Base-by-base conservation (phyloP, 2,888 invertebrate species). In the Drosophila gaucha region DNA sequence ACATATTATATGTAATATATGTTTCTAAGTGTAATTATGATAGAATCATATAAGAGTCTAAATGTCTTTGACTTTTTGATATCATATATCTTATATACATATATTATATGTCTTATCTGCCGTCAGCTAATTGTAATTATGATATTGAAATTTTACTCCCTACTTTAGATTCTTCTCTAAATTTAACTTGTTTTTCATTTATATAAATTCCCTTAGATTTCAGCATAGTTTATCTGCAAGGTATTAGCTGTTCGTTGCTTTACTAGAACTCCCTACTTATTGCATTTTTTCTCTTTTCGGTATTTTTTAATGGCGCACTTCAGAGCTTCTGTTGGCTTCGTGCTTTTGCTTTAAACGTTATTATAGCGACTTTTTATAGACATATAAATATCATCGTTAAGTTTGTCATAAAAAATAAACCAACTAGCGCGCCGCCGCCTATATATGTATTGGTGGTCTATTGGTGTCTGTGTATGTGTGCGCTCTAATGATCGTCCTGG, bases 301-400 rank as follows among this genome's bases (percentile, higher is more conserved):
- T 44, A 38, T 63, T 72, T 80, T 80, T 76, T 83, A 80, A 80
- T 80, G 80, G 83, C 68, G 69, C 80, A 75, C 79, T 82, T 70
- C 65, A 78, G 75, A 60, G 73, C 60, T 67, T 67, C 67, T 54
- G 47, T 33, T 68, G 39, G 44, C 55, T 58, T 50, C 76, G 67
- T 76, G 66, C 44, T 55, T n/a, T 55, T 47, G 80, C 78, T 79
- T 83, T 83, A 80, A 80, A 84, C 80, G 80, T 80, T 80, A 83
- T 80, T 83, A 83, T 69, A 69, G 80, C 78, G 80, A 67, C 74
- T 74, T 78, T 76, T 80, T 80, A 80, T 80, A 74, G 80, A 71
- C 80, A 74, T 80, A 80, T 80, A 80, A 83, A 80, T 80, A 80
- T 83, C 84, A 83, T 69, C 80, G 80, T 83, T 80, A 80, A 83